phyloP scores from a whole-genome alignment of 2,113 vertebrate species.

The Charina bottae region DNA sequence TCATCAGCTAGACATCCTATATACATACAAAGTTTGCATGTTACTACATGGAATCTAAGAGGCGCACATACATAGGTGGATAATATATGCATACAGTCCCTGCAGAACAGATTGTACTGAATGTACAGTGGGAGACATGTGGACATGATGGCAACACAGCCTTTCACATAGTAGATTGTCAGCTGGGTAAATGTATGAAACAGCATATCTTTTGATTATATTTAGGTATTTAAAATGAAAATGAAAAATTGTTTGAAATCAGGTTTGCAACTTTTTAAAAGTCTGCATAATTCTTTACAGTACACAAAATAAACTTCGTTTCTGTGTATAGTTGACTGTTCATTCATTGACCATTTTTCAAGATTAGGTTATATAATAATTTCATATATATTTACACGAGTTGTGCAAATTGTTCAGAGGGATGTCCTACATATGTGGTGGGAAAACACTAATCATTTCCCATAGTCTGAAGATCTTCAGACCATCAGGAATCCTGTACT shows the following conservation, averaged over 20 bases:
- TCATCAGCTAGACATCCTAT: background rate
- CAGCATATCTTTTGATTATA: no score
- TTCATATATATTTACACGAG: no score
- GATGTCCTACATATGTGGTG: no score
- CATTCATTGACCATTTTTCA: slow-evolving; percentile 23
- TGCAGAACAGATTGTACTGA: background rate
- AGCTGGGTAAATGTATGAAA: no score
- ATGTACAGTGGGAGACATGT: background rate
- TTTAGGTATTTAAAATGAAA: background rate
- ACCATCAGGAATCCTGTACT: no score
- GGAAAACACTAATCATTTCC: no score
- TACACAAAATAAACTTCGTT: background rate
- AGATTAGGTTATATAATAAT: background rate
- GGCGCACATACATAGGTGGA: background rate
- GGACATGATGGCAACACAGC: no score
- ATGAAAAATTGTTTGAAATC: background rate
- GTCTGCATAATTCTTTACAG: no score
- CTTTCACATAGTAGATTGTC: no score
- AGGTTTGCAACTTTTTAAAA: background rate
- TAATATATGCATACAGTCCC: no score
- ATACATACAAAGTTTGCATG: background rate
- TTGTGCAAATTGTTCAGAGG: no score
- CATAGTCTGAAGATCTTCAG: no score
- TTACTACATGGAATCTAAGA: background rate
- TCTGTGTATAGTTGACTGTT: slow-evolving; percentile 52